Evolutionary conservation across 2,113 vertebrate species (phyloP).

Genomic region (Copsychus sechellarum): DNA sequence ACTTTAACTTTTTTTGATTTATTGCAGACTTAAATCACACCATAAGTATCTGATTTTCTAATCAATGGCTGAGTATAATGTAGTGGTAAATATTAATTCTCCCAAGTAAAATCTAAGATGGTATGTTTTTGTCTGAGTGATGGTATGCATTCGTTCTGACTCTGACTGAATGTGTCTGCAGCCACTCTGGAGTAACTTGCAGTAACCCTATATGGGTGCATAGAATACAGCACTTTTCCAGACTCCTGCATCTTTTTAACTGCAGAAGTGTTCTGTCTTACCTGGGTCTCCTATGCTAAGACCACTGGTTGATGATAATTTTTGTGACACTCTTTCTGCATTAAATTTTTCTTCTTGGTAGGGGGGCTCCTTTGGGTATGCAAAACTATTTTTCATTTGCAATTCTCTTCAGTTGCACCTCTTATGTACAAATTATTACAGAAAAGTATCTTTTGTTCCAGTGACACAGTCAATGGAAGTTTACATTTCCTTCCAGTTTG

Average conservation of each 20-base stretch:
- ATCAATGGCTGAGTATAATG: not conserved
- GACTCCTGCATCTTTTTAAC: not conserved
- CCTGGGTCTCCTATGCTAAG: not conserved
- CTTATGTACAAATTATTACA: not conserved
- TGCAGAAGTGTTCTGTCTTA: not conserved
- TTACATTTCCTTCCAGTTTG: not conserved
- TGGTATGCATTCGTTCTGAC: not conserved
- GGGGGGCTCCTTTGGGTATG: not conserved
- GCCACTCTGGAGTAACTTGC: not conserved
- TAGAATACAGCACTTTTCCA: fast-evolving
- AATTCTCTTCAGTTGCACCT: not conserved
- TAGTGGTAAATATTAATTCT: not conserved
- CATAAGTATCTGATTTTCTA: not conserved
- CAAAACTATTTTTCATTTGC: not conserved
- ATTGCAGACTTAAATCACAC: not conserved
- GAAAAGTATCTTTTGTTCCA: not conserved
- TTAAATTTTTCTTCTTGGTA: not conserved
- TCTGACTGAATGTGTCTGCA: not conserved
- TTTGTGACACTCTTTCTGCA: not conserved
- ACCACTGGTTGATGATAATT: not conserved
- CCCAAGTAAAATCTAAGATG: not conserved
- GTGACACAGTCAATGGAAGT: not conserved
- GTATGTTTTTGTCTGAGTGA: not conserved
- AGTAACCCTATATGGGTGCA: fast-evolving
- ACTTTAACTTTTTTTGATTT: not conserved